Base-by-base conservation (phyloP, 2,888 invertebrate genomes). In the Blastobasis adustella region DNA sequence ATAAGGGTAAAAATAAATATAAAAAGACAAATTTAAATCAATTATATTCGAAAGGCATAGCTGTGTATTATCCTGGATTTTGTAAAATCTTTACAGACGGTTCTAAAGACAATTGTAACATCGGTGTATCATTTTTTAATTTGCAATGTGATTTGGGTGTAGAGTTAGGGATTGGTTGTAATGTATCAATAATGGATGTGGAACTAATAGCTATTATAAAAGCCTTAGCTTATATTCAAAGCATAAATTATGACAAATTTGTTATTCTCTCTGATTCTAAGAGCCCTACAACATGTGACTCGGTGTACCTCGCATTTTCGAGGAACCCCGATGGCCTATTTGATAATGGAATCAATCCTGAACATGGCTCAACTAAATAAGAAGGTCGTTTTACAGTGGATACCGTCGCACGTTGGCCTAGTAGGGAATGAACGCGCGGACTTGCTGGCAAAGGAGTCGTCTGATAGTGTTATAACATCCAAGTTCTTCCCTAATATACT, bases 241-340 rank as follows among this genome's bases (percentile, higher is more conserved):
- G n/a, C n/a, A n/a, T n/a, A n/a, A n/a, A n/a, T n/a, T n/a, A n/a
- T n/a, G n/a, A n/a, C n/a, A n/a, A n/a, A n/a, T n/a, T n/a, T n/a
- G n/a, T n/a, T n/a, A 53, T 59, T 42, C 43, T 46, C 7, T 9
- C 37, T 9, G 48, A 47, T 49, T 23, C 55, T 4, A 55, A 49
- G 43, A 54, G 52, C 54, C 0, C 45, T 59, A 8, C 55, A 54
- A 47, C 59, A 58, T 39, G 7, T 58, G 45, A 53, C 56, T 54
- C 56, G 55, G 45, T 59, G 56, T 47, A 52, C 55, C 47, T 56
- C 54, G 49, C 54, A n/a, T 49, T 46, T 49, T 51, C 49, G 54
- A 54, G 55, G 55, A 43, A 45, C 39, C 7, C 54, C 55, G 50
- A 54, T 57, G 48, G 56, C 57, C 45, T 59, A 56, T 37, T 37